Evolutionary conservation across 2,888 invertebrate species (phyloP).

Genomic region (Schizaphis graminum): DNA sequence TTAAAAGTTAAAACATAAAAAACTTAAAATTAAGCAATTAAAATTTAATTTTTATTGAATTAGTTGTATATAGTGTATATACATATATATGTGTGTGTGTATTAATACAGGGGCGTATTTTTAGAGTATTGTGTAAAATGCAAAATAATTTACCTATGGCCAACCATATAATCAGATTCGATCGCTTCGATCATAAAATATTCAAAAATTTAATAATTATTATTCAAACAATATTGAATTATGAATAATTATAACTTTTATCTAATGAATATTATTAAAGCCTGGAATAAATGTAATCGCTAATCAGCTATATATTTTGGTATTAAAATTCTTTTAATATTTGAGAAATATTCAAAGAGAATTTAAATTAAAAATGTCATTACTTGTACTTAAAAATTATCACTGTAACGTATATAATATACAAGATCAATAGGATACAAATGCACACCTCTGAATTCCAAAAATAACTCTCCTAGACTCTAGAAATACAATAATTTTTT

Average conservation of each 20-base stretch:
- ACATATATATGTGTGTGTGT: no score
- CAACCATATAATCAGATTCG: no score
- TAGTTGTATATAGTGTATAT: neutral
- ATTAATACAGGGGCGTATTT: no score
- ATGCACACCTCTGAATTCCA: neutral
- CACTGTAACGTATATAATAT: neutral
- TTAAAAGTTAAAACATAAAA: neutral
- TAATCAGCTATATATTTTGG: neutral
- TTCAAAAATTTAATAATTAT: neutral
- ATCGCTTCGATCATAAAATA: neutral
- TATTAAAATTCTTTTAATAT: neutral
- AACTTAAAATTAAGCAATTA: neutral
- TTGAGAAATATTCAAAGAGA: neutral
- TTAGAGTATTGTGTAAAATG: neutral
- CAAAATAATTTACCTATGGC: neutral
- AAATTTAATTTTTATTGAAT: neutral
- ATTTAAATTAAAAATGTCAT: neutral
- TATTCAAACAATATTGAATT: neutral
- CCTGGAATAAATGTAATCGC: neutral
- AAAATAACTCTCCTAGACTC: neutral
- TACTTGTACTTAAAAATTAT: neutral
- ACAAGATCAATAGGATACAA: neutral
- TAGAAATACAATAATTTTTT: neutral
- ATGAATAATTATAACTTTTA: neutral
- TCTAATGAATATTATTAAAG: neutral